phyloP scores from a whole-genome alignment of 2,113 vertebrate species.

The Ammospiza nelsoni region DNA sequence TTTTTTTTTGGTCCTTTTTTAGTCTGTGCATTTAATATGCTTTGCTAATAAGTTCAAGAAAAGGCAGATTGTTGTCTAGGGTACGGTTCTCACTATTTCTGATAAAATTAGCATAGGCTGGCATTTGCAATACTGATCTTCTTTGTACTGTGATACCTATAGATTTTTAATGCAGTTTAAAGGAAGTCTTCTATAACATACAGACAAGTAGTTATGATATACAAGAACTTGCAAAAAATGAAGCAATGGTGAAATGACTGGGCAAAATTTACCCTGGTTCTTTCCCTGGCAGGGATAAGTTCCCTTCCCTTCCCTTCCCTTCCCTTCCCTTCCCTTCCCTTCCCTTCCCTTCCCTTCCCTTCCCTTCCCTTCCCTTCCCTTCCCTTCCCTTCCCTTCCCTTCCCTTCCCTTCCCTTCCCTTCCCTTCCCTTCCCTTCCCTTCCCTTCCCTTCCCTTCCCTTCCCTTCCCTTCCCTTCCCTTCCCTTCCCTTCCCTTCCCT shows the following conservation, averaged over 20 bases:
- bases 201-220: background rate
- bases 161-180: background rate
- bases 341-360: no score
- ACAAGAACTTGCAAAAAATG: background rate
- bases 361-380: no score
- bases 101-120: background rate
- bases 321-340: no score
- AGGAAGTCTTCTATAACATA: background rate
- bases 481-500: no score
- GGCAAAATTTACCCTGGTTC: background rate
- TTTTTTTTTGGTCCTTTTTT: background rate
- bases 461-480: no score
- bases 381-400: no score
- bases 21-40: slow-evolving; percentile 45
- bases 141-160: background rate
- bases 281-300: background rate
- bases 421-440: no score
- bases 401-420: no score
- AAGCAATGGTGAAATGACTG: background rate
- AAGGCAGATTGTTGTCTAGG: background rate
- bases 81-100: background rate
- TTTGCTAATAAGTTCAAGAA: background rate
- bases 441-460: no score
- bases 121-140: background rate
- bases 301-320: no score